phyloP scores from a whole-genome alignment of 2,113 vertebrate species.

The Synchiropus splendidus region DNA sequence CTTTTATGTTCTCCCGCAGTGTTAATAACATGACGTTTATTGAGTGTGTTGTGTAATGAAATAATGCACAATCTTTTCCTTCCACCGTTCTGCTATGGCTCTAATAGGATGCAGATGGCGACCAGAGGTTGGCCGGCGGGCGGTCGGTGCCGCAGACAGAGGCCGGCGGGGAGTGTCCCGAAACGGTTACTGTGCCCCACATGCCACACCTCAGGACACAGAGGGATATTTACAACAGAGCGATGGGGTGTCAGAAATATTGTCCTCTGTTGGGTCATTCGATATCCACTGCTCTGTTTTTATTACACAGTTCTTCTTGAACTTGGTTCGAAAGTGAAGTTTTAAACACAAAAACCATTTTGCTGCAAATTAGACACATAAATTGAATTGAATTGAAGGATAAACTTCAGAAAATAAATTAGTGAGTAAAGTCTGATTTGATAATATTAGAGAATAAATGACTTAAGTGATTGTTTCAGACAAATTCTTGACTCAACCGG shows the following conservation, averaged over 20 bases:
- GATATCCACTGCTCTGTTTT: too few relatives aligned
- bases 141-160: slow-evolving; percentile 38
- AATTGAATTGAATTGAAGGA: too few relatives aligned
- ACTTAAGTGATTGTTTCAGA: too few relatives aligned
- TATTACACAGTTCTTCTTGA: too few relatives aligned
- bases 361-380: too few relatives aligned
- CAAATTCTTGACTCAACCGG: too few relatives aligned
- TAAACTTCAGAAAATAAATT: too few relatives aligned
- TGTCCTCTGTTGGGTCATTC: background rate
- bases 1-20: slow-evolving; percentile 48
- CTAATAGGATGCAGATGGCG: slow-evolving; percentile 60
- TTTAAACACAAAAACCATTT: too few relatives aligned
- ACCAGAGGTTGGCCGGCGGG: slow-evolving; percentile 46
- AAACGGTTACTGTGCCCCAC: slow-evolving; percentile 35
- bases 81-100: slow-evolving; percentile 31
- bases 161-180: slow-evolving; percentile 49
- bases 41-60: slow-evolving; percentile 51
- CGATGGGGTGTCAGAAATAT: background rate
- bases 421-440: too few relatives aligned
- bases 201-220: slow-evolving; percentile 11
- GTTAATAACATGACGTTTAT: slow-evolving; percentile 55
- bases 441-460: too few relatives aligned
- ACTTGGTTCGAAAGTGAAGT: too few relatives aligned
- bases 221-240: slow-evolving; percentile 3
- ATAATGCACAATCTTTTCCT: slow-evolving; percentile 31